Base-by-base conservation (phyloP, 64 coral and sea anemone genomes). In the Montipora capricornis region DNA sequence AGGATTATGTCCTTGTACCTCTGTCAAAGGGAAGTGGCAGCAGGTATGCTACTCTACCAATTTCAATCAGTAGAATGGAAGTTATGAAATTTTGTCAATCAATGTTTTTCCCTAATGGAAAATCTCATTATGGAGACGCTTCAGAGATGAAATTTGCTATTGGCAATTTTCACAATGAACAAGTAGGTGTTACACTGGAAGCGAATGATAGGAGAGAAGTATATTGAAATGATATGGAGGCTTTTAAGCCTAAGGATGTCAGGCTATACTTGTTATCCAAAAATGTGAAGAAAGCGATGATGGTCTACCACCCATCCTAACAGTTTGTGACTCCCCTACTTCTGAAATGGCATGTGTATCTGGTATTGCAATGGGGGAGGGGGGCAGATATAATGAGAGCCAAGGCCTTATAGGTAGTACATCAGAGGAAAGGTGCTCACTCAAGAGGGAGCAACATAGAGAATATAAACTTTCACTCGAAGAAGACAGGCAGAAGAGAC, bases 211-310 rank as follows among this genome's bases (percentile, higher is more conserved):
- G 83, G n/a, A 87, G 62, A 80, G 88, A 91, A 14, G 15, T 91
- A 44, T 83, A 73, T 66, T 95, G 22, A 87, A 95, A 95, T 86
- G 91, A 95, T 70, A 90, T 95, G 60, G 81, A 90, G 83, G 80
- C 74, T 86, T 86, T 78, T 95, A 95, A 95, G 52, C 44, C 80
- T 60, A 95, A 91, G 47, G 88, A 90, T 90, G 93, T 95, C 17
- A 69, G 94, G 48, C 80, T 95, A 73, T 91, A 91, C 74, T 79
- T 95, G 75, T 61, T 86, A 16, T 86, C 88, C 37, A 95, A 91
- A 61, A 95, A 52, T 24, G 53, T 95, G 51, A 89, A 83, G 87
- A 90, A 83, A 77, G 48, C 50, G 68, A 94, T 75, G 79, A 89
- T 89, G 87, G 58, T 67, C 61, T 90, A 80, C 66, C 59, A 90